Evolutionary conservation across 2,888 invertebrate genomes (phyloP).

Genomic region (Nomada flava): DNA sequence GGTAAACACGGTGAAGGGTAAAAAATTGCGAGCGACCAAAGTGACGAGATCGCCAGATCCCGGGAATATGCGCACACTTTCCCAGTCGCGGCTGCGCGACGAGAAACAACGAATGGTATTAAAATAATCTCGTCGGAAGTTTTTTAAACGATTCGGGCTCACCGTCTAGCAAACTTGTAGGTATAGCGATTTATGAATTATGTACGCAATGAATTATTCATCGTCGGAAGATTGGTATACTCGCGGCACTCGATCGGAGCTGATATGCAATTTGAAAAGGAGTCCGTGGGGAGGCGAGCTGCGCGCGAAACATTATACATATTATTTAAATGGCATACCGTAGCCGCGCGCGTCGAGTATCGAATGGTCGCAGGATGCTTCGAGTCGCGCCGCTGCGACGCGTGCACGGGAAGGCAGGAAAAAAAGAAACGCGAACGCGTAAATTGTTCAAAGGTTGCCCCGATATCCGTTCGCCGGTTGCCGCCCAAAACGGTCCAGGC

Average conservation of each 20-base stretch:
- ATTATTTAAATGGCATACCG: constrained; percentile 62
- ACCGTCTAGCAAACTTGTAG: constrained; percentile 44
- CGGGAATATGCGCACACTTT: not conserved
- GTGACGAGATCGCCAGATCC: too few relatives aligned
- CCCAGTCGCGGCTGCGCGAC: not conserved
- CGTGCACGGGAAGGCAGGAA: not conserved
- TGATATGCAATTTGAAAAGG: constrained; percentile 74
- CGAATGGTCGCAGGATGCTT: constrained; percentile 2
- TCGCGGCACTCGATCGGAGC: constrained; percentile 72
- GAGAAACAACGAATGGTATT: constrained; percentile 17
- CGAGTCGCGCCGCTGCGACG: constrained; percentile 7
- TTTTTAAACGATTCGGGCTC: constrained; percentile 52
- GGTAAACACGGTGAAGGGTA: too few relatives aligned
- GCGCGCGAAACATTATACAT: constrained; percentile 63
- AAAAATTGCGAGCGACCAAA: too few relatives aligned
- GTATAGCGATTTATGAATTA: constrained; percentile 71
- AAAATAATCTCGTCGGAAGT: constrained; percentile 46
- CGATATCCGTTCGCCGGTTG: not conserved
- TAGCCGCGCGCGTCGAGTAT: not conserved
- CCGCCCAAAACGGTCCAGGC: not conserved
- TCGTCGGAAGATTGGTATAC: constrained; percentile 73
- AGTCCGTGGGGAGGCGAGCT: constrained; percentile 59
- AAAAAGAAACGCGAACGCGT: not conserved
- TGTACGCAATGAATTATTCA: constrained; percentile 74
- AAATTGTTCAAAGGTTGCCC: too few relatives aligned